Evolutionary conservation across 2,888 invertebrate species (phyloP), one percentile per base, ranked within the genome.

Genomic region (Siphlonurus alternatus): DNA sequence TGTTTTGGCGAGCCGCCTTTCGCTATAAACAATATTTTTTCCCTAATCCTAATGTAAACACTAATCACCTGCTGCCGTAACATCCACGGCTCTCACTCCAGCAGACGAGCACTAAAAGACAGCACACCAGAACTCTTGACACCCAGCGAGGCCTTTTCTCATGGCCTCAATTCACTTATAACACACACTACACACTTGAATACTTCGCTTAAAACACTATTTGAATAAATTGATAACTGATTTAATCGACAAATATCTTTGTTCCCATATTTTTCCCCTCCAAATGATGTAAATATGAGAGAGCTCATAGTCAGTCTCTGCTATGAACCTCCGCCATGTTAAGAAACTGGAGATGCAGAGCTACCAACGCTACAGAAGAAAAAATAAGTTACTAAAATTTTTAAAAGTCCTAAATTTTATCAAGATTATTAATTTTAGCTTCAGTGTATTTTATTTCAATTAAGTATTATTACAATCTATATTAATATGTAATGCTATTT

Each of bases 1-100:
- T 66, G 67, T 67, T 66, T 67, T 64, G 63, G 66, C 63, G 66
- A 67, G 65, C 67, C 67, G 66, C 67, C 67, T 67, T 65, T 64
- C 61, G 60, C 51, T 61, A 66, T 61, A 54, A 64, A 59, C 53
- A 60, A 60, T 53, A 59, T 62, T 61, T 65, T 62, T 63, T 63
- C 62, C 59, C 10, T 61, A 38, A 60, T 62, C 54, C 38, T 62
- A 51, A 5, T 15, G 15, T 38, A 38, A 38, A 38, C 5, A 38
- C 38, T 10, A 38, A 38, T 5, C 38, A 38, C 38, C 38, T 38
- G 38, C 38, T 38, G 38, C 38, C 15, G 38, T 15, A 38, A 15
- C 38, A 38, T 38, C 38, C 38, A 38, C 38, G 5, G 38, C 38
- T 38, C 38, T 15, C 38, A 5, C 7, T 10, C 5, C 38, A 5